Evolutionary conservation across 2,888 invertebrate species (phyloP).

Genomic region (Epinotia ramella): DNA sequence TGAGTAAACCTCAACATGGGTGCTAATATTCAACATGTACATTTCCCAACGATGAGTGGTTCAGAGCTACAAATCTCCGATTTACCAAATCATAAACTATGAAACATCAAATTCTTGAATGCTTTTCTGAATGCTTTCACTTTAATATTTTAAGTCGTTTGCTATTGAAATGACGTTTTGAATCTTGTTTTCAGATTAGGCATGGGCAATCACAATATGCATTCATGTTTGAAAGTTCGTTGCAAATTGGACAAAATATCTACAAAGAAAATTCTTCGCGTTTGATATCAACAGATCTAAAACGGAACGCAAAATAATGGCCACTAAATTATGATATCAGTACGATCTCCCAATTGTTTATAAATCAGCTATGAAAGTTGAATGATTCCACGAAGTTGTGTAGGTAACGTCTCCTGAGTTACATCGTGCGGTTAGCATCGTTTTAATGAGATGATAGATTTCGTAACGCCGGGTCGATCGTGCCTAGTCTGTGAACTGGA

Average conservation of each 20-base stretch:
- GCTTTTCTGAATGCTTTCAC: conserved; percentile 47
- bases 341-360: conserved; percentile 35
- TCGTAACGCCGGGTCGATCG: conserved; percentile 46
- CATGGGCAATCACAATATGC: conserved; percentile 35
- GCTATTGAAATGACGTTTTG: conserved; percentile 34
- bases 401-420: conserved; percentile 32
- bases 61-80: conserved; percentile 14
- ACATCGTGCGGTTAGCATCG: conserved; percentile 39
- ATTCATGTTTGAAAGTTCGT: conserved; percentile 45
- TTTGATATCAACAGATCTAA: conserved; percentile 10
- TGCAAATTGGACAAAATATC: conserved; percentile 32
- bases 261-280: background rate
- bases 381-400: conserved; percentile 18
- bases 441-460: conserved; percentile 46
- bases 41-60: conserved; percentile 19
- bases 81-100: conserved; percentile 38
- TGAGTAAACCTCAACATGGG: conserved; percentile 50
- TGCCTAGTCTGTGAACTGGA: conserved; percentile 55
- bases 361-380: conserved; percentile 28
- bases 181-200: conserved; percentile 42
- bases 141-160: conserved; percentile 42
- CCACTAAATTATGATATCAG: conserved; percentile 32
- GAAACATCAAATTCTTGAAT: conserved; percentile 44
- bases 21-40: conserved; percentile 29
- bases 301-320: conserved; percentile 33